Evolutionary conservation across 2,888 invertebrate species (phyloP).

Genomic region (Cacoxenus indagator): DNA sequence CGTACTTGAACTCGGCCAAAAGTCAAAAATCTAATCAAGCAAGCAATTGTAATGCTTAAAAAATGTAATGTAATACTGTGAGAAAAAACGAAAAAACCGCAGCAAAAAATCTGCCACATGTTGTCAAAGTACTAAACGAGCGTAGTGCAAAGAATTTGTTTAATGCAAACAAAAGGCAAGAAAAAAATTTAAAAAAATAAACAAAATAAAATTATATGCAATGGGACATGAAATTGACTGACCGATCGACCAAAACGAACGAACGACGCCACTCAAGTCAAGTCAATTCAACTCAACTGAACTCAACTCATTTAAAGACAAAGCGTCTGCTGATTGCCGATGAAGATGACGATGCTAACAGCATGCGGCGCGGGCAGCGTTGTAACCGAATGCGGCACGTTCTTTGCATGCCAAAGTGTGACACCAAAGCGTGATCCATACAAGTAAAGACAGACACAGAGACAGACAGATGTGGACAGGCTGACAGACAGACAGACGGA

Average conservation of each 20-base stretch:
- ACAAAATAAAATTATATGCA: conserved; percentile 2
- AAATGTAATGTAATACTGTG: background rate
- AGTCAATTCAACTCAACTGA: conserved; percentile 29
- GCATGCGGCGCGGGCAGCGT: background rate
- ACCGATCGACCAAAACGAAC: background rate
- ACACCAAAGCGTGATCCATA: conserved; percentile 52
- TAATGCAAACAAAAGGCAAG: too few relatives aligned
- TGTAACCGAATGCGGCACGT: conserved; percentile 35
- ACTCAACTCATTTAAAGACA: conserved; percentile 41
- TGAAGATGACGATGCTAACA: background rate
- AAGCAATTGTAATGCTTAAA: background rate
- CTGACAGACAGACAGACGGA: background rate
- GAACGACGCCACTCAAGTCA: background rate
- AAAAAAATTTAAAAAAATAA: conserved; percentile 19
- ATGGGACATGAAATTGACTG: conserved; percentile 2
- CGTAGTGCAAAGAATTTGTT: conserved; percentile 17
- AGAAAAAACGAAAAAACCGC: conserved; percentile 32
- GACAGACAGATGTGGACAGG: background rate
- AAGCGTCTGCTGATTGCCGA: background rate
- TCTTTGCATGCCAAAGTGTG: conserved; percentile 56
- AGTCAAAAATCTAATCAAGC: background rate
- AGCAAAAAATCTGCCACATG: conserved; percentile 33
- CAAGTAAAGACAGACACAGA: conserved; percentile 6
- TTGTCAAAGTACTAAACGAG: conserved; percentile 51
- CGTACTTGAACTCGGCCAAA: background rate